Percentiles rank a stretch among this genome's conserved stretches.
Conservation (phyloP, 2,888 invertebrate genomes). For the Andrena dorsata region DNA sequence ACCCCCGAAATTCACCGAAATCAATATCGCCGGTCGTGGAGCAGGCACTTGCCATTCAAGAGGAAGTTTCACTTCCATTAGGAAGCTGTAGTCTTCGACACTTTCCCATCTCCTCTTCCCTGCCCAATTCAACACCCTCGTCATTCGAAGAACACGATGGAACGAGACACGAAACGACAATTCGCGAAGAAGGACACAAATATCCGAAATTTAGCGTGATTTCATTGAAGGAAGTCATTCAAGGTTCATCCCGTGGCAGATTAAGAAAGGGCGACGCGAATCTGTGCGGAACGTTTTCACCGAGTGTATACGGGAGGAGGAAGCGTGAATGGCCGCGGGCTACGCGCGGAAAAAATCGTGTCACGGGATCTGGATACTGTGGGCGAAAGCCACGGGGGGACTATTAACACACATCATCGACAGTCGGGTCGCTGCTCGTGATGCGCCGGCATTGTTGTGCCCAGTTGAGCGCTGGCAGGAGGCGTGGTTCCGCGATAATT, state of each 20-base stretch:
- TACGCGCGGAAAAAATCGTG: slow-evolving; percentile 59
- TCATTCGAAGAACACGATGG: too few species aligned
- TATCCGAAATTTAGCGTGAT: too few species aligned
- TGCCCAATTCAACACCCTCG: too few species aligned
- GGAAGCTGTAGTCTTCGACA: neutral
- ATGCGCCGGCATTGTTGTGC: slow-evolving; percentile 82
- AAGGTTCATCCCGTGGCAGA: neutral
- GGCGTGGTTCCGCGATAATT: slow-evolving; percentile 83
- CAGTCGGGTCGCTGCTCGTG: slow-evolving; percentile 83
- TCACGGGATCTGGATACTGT: slow-evolving; percentile 73
- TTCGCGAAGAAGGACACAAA: too few species aligned
- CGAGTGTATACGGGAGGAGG: neutral
- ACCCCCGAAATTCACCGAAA: slow-evolving; percentile 17
- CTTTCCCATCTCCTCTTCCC: neutral
- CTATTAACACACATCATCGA: slow-evolving; percentile 84
- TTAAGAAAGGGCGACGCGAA: neutral
- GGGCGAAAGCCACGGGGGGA: slow-evolving; percentile 74
- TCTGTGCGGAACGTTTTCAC: slow-evolving; percentile 22
- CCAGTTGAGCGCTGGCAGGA: slow-evolving; percentile 77
- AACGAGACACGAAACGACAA: too few species aligned
- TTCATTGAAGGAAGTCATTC: too few species aligned
- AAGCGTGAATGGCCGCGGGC: slow-evolving; percentile 39
- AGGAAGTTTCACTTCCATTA: neutral
- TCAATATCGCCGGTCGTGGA: slow-evolving; percentile 12
- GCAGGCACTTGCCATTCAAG: neutral